phyloP scores from a whole-genome alignment of 2,888 invertebrate species.

The Taphrorychus bicolor region DNA sequence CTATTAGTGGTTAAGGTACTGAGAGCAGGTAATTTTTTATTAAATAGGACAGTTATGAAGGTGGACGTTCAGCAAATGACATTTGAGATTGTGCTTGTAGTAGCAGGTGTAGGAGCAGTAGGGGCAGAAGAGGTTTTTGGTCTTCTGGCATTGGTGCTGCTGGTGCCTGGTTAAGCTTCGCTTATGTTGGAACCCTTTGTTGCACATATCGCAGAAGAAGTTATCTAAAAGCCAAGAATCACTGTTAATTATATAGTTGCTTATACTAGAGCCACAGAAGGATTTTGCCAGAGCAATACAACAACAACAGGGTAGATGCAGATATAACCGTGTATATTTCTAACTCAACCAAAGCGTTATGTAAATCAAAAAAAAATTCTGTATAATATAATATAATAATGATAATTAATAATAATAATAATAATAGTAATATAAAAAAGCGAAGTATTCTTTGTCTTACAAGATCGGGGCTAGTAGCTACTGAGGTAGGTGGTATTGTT shows the following conservation, averaged over 20 bases:
- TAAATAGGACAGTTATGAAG: neutral
- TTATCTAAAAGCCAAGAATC: conserved; percentile 3
- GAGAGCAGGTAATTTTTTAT: too few species aligned
- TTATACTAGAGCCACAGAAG: neutral
- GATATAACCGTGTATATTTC: neutral
- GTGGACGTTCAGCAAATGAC: conserved; percentile 8
- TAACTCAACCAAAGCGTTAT: neutral
- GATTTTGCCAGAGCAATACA: neutral
- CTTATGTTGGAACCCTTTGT: conserved; percentile 4
- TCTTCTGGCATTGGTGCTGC: conserved; percentile 13
- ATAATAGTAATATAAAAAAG: neutral
- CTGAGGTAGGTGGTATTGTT: neutral
- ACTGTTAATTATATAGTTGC: neutral
- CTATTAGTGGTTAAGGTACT: neutral
- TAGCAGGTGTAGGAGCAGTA: neutral
- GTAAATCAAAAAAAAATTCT: neutral
- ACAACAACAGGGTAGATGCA: neutral
- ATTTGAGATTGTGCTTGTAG: conserved; percentile 24
- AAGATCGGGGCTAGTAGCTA: neutral
- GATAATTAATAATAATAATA: too few species aligned
- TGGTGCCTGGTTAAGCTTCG: conserved; percentile 8
- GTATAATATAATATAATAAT: neutral
- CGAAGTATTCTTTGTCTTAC: neutral
- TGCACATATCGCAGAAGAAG: conserved; percentile 10
- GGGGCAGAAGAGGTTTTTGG: neutral